phyloP scores from a whole-genome alignment of 2,113 vertebrate species.

The Nothobranchius furzeri region DNA sequence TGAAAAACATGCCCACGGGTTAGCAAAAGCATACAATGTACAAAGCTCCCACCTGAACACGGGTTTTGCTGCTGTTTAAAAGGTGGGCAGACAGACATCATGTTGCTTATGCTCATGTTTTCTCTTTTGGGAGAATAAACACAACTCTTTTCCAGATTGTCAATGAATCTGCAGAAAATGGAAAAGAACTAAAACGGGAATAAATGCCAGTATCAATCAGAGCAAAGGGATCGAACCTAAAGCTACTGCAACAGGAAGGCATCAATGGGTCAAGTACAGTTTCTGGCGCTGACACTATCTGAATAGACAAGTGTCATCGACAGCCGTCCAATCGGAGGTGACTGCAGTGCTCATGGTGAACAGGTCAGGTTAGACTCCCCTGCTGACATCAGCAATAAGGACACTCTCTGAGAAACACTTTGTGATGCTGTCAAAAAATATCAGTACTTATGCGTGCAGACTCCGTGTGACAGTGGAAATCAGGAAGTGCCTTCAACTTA shows the following conservation, averaged over 20 bases:
- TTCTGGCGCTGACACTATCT: conserved; percentile 2
- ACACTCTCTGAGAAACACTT: conserved; percentile 24
- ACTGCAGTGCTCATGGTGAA: conserved; percentile 21
- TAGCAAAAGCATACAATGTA: conserved; percentile 3
- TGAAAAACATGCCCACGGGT: not conserved
- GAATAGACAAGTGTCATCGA: conserved; percentile 4
- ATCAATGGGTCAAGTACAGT: conserved; percentile 11
- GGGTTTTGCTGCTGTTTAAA: not conserved
- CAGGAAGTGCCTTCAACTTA: not conserved
- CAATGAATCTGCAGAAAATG: not conserved
- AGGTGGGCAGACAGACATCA: not conserved
- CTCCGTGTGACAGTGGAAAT: not conserved
- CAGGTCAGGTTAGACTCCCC: conserved; percentile 21
- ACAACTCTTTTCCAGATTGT: not conserved
- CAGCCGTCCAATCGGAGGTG: conserved; percentile 5
- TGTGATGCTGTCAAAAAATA: conserved; percentile 23
- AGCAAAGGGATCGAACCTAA: not conserved
- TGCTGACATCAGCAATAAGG: conserved; percentile 35
- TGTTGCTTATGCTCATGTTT: not conserved
- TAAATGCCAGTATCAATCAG: not conserved
- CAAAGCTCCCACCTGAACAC: not conserved
- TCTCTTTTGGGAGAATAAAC: conserved; percentile 2
- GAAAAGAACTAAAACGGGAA: not conserved
- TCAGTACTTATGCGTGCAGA: conserved; percentile 10
- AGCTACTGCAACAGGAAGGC: not conserved